Evolutionary conservation across 2,113 vertebrate species (phyloP), one percentile per base, ranked within the genome.

Genomic region (Hyaena hyaena): DNA sequence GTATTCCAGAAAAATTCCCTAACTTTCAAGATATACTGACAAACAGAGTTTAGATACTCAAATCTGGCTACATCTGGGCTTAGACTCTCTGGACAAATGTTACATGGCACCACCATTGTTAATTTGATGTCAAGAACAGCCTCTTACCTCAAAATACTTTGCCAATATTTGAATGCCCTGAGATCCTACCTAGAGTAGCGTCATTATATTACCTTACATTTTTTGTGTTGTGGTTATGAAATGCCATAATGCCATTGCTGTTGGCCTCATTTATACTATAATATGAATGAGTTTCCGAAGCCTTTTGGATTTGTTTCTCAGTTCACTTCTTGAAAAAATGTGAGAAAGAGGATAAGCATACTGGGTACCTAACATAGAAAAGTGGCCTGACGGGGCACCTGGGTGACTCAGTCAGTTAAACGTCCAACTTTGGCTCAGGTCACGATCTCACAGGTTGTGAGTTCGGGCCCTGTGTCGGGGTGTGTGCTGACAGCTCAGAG

Each of bases 141-240:
- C 1, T 23, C 26, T 61, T 66, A 12, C 21, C 63, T 93, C 43
- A 85, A n/a, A 48, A 55, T 8, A n/a, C 76, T 61, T 65, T 39
- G 55, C 5, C 33, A 63, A 16, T 80, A 28, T 58, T 77, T 71
- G 83, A 93, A 83, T 63, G 85, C 48, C 33, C 45, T 66, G 45
- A 87, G 93, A 92, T 82, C 35, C 68, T 63, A 87, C 39, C 17
- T 81, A 43, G 17, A 50, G 31, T 89, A 77, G 68, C 26, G 24
- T 93, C 24, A 93, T 61, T 73, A 39, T 85, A 79, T 97, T 77
- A 76, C 24, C 48, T 93, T 55, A 43, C 7, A 61, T 69, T 80
- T 86, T 69, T 71, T 35, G 84, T 45, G 28, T 10, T 6, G 28
- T 39, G 33, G 17, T 82, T 89, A 86, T 83, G n/a, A 83, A 65